Evolutionary conservation across 2,113 vertebrate genomes (phyloP).

Genomic region (Ceyx margarethae): DNA sequence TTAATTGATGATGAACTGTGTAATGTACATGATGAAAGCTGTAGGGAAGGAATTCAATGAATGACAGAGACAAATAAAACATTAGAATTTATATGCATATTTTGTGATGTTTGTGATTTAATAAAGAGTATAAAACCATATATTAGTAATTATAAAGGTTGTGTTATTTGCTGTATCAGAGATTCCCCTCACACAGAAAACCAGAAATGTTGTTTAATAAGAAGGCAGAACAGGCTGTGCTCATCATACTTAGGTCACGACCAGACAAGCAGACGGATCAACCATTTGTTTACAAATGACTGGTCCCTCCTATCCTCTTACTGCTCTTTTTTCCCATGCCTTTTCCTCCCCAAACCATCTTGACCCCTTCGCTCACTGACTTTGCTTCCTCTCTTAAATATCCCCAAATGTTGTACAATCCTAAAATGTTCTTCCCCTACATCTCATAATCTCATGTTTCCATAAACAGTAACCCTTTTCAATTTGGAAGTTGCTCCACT

Average conservation of each 20-base stretch:
- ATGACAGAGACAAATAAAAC: neutral
- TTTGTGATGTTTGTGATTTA: neutral
- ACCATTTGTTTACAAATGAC: neutral
- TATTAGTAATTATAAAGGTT: neutral
- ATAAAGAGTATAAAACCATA: neutral
- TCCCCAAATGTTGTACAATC: neutral
- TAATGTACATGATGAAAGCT: neutral
- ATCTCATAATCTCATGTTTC: neutral
- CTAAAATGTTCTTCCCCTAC: neutral
- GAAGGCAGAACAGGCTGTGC: neutral
- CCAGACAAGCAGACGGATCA: neutral
- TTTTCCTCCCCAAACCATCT: too few relatives aligned
- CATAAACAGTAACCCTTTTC: neutral
- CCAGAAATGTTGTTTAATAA: neutral
- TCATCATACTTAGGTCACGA: neutral
- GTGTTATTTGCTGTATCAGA: neutral
- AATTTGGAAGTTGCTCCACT: neutral
- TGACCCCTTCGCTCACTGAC: too few relatives aligned
- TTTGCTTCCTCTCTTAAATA: neutral
- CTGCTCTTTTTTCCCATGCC: too few relatives aligned
- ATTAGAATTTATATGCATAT: neutral
- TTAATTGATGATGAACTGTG: neutral
- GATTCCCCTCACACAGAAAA: neutral
- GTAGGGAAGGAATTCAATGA: neutral
- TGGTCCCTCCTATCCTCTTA: too few relatives aligned